Evolutionary conservation across 2,888 invertebrate genomes (phyloP).

Genomic region (Baronia brevicornis): DNA sequence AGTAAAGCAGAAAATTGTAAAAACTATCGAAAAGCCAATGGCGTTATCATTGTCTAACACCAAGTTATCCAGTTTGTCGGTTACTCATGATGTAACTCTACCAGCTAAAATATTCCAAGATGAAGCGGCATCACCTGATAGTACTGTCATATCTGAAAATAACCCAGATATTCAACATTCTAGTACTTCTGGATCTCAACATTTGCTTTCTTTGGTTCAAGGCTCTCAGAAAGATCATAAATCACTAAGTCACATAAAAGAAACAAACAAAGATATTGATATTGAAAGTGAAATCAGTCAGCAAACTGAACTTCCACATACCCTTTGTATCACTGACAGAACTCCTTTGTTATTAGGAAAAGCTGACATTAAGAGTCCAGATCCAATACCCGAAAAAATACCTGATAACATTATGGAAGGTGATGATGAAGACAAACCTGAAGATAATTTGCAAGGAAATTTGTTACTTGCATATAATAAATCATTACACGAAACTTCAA

Average conservation of each 20-base stretch:
- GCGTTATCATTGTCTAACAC: constrained; percentile 68
- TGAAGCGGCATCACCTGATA: constrained; percentile 78
- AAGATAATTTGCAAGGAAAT: constrained; percentile 48
- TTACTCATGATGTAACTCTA: constrained; percentile 74
- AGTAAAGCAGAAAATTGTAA: constrained; percentile 68
- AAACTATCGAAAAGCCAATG: constrained; percentile 69
- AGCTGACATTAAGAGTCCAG: constrained; percentile 67
- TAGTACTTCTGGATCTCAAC: constrained; percentile 31
- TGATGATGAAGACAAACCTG: constrained; percentile 65
- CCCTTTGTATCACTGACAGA: constrained; percentile 54
- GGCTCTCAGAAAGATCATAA: constrained; percentile 36
- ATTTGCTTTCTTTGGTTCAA: constrained; percentile 33
- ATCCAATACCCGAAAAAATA: constrained; percentile 69
- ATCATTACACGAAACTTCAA: constrained; percentile 34
- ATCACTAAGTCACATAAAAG: constrained; percentile 34
- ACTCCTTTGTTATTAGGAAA: constrained; percentile 60
- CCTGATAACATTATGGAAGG: constrained; percentile 70
- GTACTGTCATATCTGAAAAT: constrained; percentile 47
- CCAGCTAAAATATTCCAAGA: constrained; percentile 82
- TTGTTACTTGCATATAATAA: constrained; percentile 52
- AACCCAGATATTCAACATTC: constrained; percentile 33
- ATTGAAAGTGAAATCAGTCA: constrained; percentile 69
- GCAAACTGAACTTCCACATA: constrained; percentile 65
- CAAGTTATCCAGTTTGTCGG: constrained; percentile 73
- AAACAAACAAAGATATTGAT: constrained; percentile 55